phyloP scores from a whole-genome alignment of 2,113 vertebrate genomes.

The Odontesthes bonariensis region DNA sequence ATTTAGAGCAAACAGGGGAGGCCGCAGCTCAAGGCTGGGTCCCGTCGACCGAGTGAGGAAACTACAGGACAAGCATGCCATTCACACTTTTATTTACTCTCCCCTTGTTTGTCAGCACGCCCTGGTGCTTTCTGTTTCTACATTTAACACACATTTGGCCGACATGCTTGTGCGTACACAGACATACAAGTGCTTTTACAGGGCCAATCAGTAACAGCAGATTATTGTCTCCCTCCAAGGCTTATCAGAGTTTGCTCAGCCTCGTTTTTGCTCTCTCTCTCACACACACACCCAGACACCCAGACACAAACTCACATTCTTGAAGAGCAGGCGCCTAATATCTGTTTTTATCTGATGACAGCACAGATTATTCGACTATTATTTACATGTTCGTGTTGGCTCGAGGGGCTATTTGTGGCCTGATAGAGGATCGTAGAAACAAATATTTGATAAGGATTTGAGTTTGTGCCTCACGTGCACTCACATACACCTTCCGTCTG shows the following conservation, averaged over 20 bases:
- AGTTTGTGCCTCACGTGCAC: neutral
- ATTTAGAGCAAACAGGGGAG: conserved; percentile 63
- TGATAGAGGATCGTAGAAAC: neutral
- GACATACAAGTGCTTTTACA: conserved; percentile 42
- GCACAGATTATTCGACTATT: conserved; percentile 24
- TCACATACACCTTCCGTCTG: conserved; percentile 38
- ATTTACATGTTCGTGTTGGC: conserved; percentile 5
- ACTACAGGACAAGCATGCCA: conserved; percentile 56
- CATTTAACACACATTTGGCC: conserved; percentile 44
- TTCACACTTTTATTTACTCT: conserved; percentile 66
- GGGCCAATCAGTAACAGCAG: conserved; percentile 49
- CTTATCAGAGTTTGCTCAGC: conserved; percentile 45
- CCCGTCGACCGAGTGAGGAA: conserved; percentile 38
- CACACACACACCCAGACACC: conserved; percentile 20
- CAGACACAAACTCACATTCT: conserved; percentile 28
- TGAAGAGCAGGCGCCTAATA: neutral
- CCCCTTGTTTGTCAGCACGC: conserved; percentile 57
- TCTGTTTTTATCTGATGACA: conserved; percentile 20
- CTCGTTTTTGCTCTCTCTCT: conserved; percentile 1
- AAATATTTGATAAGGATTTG: conserved; percentile 41
- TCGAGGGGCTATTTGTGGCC: conserved; percentile 13
- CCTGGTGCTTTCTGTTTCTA: conserved; percentile 40
- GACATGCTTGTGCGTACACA: conserved; percentile 26
- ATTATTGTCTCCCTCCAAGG: conserved; percentile 42
- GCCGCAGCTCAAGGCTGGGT: conserved; percentile 44